A percentile compares a stretch with the other conserved stretches of the same genome.
These are phyloP conservation scores for Busseola fusca DNA, from an alignment of 2,888 invertebrate species.

Conservation along the genomic window DNA sequence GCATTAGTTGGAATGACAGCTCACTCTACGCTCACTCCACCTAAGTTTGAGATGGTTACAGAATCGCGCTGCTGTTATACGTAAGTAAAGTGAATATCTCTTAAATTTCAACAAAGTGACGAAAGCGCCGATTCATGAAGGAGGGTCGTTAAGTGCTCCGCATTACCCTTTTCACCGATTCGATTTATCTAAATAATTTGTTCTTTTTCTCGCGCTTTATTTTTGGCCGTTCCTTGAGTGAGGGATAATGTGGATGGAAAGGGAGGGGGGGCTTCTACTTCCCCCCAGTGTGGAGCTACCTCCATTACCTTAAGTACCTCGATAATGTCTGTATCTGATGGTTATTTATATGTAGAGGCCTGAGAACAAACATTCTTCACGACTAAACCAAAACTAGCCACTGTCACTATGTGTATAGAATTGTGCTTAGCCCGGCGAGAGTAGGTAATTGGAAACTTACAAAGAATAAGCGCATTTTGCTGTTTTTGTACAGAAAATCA, in stretches of 20 bases:
- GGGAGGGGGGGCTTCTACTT: neutral
- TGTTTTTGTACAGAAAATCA: neutral
- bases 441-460: neutral
- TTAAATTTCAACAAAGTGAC: neutral
- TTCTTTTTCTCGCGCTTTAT: neutral
- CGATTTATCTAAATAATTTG: neutral
- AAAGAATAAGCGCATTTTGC: neutral
- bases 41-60: too few relatives aligned
- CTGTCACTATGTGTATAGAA: too few relatives aligned
- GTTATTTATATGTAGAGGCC: neutral
- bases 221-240: neutral
- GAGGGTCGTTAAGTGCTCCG: neutral
- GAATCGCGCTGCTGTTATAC: too few relatives aligned
- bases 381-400: neutral
- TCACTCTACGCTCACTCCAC: too few relatives aligned
- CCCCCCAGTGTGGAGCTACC: neutral
- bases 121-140: neutral
- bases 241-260: constrained; percentile 2
- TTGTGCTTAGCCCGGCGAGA: neutral
- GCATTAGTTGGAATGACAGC: too few relatives aligned
- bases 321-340: constrained; percentile 22
- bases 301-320: constrained; percentile 21
- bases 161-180: constrained; percentile 1
- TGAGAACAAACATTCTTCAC: neutral
- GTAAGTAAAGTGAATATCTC: neutral